Evolutionary conservation across 2,113 vertebrate genomes (phyloP).

Genomic region (Psittacula cyanocephala): DNA sequence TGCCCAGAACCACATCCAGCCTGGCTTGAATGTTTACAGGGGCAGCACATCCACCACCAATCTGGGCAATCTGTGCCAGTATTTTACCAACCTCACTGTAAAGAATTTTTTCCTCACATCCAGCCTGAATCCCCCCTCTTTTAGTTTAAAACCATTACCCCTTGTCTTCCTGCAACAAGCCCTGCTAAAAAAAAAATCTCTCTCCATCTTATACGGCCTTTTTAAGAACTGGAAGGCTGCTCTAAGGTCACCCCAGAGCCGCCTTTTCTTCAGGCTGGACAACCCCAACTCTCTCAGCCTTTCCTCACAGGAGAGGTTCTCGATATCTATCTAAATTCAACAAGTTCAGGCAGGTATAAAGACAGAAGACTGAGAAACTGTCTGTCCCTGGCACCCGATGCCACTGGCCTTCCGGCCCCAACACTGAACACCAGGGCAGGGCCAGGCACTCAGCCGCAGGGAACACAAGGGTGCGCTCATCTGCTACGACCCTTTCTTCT

Average conservation of each 20-base stretch:
- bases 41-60: background rate
- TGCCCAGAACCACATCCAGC: no score
- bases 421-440: fast-evolving
- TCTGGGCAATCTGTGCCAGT: background rate
- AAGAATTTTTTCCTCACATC: background rate
- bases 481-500: no score
- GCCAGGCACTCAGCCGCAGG: fast-evolving
- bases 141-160: background rate
- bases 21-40: background rate
- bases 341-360: fast-evolving
- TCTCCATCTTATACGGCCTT: background rate
- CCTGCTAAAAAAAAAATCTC: background rate
- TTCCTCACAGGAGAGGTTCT: background rate
- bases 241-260: background rate
- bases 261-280: background rate
- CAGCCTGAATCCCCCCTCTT: background rate
- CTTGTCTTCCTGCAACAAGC: background rate
- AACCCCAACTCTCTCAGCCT: background rate
- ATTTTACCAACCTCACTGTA: background rate
- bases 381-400: fast-evolving
- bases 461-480: fast-evolving
- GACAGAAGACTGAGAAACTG: fast-evolving
- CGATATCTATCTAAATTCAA: background rate
- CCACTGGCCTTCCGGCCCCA: fast-evolving
- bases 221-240: background rate